Percentiles rank a stretch among this genome's conserved stretches.
Evolutionary conservation across 2,113 vertebrate species (phyloP).

Genomic region (Mesitornis unicolor): DNA sequence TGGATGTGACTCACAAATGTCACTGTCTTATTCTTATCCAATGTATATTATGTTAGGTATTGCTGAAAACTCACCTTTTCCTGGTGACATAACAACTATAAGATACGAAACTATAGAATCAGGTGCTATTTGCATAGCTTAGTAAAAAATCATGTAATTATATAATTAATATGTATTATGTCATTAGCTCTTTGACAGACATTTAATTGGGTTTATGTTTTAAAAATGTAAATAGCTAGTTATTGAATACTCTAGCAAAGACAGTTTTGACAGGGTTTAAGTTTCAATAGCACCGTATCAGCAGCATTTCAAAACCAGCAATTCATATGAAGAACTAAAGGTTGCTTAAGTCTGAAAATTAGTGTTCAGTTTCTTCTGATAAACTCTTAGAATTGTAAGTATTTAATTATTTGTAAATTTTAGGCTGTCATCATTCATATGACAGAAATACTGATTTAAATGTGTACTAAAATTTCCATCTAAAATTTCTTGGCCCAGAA

Average conservation of each 20-base stretch:
- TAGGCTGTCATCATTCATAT: neutral
- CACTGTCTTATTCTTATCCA: neutral
- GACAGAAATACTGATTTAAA: neutral
- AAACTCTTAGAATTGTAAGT: neutral
- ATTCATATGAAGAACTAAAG: neutral
- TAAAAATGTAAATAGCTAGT: conserved; percentile 25
- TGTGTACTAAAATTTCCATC: neutral
- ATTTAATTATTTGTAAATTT: neutral
- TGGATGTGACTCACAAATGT: neutral
- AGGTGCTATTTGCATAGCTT: conserved; percentile 12
- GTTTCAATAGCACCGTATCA: neutral
- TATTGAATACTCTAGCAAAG: neutral
- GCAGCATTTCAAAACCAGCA: neutral
- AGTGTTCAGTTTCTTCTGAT: neutral
- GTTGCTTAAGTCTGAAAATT: neutral
- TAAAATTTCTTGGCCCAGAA: neutral
- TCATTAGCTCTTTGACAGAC: conserved; percentile 19
- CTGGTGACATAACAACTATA: neutral
- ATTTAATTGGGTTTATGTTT: conserved; percentile 33
- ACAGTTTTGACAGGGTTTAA: neutral
- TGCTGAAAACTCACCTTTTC: neutral
- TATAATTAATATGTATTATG: neutral
- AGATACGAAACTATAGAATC: conserved; percentile 14
- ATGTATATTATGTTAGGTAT: neutral
- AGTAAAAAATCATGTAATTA: conserved; percentile 2